These are phyloP conservation scores for Nomada goodeniana DNA, from an alignment of 2,888 invertebrate species.

Conservation along the genomic window DNA sequence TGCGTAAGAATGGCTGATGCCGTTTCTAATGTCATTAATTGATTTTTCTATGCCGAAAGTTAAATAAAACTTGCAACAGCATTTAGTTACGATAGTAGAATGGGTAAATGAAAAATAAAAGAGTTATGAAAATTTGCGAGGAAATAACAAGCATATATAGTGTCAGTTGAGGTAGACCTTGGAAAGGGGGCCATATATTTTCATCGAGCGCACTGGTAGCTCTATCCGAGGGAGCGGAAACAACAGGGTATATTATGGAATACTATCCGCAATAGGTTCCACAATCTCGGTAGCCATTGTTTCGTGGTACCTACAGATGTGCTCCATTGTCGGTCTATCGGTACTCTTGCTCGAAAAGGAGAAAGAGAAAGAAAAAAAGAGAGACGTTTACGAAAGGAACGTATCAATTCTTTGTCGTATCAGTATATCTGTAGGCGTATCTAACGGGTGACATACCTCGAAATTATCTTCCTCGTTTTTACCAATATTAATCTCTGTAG, in stretches of 20 bases:
- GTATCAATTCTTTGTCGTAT: constrained; percentile 78
- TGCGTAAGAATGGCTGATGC: too few species aligned
- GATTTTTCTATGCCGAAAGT: too few species aligned
- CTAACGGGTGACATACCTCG: constrained; percentile 62
- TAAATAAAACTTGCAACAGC: too few species aligned
- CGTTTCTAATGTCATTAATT: too few species aligned
- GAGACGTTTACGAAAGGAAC: constrained; percentile 75
- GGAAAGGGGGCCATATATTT: constrained; percentile 62
- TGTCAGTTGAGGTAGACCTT: constrained; percentile 54
- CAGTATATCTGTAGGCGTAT: constrained; percentile 68
- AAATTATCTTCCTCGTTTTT: constrained; percentile 23
- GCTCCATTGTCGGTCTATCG: constrained; percentile 77
- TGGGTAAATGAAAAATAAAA: constrained; percentile 12
- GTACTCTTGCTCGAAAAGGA: constrained; percentile 67
- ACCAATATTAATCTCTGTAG: constrained; percentile 5
- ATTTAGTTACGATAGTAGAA: too few species aligned
- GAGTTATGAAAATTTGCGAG: constrained; percentile 17
- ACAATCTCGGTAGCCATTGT: constrained; percentile 83
- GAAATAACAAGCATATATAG: constrained; percentile 45
- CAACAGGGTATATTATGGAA: constrained; percentile 83
- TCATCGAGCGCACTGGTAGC: constrained; percentile 59
- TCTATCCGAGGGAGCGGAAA: constrained; percentile 71
- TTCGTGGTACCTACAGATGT: constrained; percentile 82
- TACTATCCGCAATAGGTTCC: constrained; percentile 81
- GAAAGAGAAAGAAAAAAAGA: constrained; percentile 53